Base-by-base conservation (phyloP, 2,888 invertebrate species). In the Diploptera punctata region DNA sequence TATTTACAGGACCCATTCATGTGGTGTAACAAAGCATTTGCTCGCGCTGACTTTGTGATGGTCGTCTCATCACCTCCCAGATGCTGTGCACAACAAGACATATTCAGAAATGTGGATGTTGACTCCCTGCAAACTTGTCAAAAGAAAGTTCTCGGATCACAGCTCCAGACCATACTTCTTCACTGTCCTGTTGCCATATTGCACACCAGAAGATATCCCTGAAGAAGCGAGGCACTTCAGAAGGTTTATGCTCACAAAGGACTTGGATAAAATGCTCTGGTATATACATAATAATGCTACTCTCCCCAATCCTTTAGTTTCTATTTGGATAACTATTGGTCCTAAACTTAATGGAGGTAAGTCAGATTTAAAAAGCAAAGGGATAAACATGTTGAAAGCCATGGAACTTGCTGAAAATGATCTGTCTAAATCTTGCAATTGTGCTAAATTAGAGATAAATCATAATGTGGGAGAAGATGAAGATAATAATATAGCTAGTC, bases 21-120 rank as follows among this genome's bases (percentile, higher is more conserved):
- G 3, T 82, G 82, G 82, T 82, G 80, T 71, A 80, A 80, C 38
- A 76, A 78, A 9, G 81, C 82, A 67, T 81, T 82, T 68, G 73
- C 78, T 2, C 76, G 68, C 1, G 80, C 81, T 0, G 80, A 82
- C 18, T 76, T 80, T 10, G 76, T 82, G 71, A 74, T 82, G 29
- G 77, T 82, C 16, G 79, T 79, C 19, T 79, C 82, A 1, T 82
- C 83, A 2, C 82, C 83, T 9, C 47, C 54, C 18, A 68, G 68
- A 10, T n/a, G n/a, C n/a, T 52, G 60, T 43, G 21, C 52, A 67
- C 67, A 68, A 16, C 52, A 68, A 18, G 61, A 73, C 4, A 77
- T 80, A 71, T 81, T 81, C 76, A 78, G 74, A 16, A 78, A 79
- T 21, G 76, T 80, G n/a, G 80, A 81, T 54, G 79, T 77, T 73